These are phyloP conservation scores for Asobara japonica DNA, from an alignment of 1,140 invertebrate genomes.

Conservation along the genomic window DNA sequence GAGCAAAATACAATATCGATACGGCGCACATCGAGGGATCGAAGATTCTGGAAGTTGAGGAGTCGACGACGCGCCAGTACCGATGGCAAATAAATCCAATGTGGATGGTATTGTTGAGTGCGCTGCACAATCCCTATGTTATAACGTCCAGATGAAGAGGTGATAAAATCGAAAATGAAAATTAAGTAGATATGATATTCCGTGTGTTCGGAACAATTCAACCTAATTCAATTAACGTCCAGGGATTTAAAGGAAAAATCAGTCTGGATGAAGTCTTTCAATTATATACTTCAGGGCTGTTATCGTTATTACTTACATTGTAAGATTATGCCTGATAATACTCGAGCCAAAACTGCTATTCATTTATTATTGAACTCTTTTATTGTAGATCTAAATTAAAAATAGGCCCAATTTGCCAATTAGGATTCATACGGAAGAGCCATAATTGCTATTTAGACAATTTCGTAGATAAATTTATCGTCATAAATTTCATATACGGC, in stretches of 20 bases:
- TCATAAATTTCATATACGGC: not conserved
- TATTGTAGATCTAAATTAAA: not conserved
- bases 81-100: conserved; percentile 34
- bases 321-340: not conserved
- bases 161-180: not conserved
- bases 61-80: conserved; percentile 59
- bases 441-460: not conserved
- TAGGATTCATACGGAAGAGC: not conserved
- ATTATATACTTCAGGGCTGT: conserved; percentile 11
- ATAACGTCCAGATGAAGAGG: not conserved
- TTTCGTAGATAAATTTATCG: not conserved
- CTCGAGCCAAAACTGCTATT: not conserved
- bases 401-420: conserved; percentile 9
- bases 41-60: conserved; percentile 62
- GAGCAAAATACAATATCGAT: conserved; percentile 61
- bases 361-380: not conserved
- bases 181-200: not conserved
- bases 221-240: conserved; percentile 2
- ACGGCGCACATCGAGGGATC: conserved; percentile 60
- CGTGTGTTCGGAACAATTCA: not conserved
- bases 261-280: conserved; percentile 6
- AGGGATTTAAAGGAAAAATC: conserved; percentile 2
- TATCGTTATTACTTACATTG: not conserved
- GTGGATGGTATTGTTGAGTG: conserved; percentile 4
- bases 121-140: not conserved